These are phyloP conservation scores for Eleginops maclovinus DNA, from an alignment of 2,113 vertebrate genomes.

Conservation along the genomic window DNA sequence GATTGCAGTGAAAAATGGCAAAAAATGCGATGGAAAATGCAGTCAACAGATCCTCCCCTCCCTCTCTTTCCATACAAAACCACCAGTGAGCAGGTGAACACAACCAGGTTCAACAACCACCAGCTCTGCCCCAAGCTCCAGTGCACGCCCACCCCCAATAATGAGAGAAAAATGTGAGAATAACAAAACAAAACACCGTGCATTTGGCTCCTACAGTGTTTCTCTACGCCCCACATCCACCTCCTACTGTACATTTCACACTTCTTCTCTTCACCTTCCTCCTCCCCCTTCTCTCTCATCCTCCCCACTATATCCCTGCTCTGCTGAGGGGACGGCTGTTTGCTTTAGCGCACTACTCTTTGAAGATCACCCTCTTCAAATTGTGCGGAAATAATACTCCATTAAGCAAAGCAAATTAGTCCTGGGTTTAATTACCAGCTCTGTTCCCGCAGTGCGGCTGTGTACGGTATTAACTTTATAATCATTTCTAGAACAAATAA, in stretches of 20 bases:
- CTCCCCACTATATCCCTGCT: slow-evolving; percentile 43
- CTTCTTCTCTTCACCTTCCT: slow-evolving; percentile 16
- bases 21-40: no score
- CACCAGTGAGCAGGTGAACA: no score
- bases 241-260: not conserved
- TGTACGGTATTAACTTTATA: slow-evolving; percentile 79
- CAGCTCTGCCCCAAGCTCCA: no score
- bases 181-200: no score
- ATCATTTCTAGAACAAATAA: slow-evolving; percentile 80
- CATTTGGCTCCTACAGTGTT: no score
- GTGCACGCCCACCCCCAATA: no score
- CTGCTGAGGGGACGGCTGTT: slow-evolving; percentile 57
- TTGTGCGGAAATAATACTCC: slow-evolving; percentile 83
- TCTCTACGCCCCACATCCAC: not conserved
- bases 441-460: slow-evolving; percentile 71
- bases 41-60: no score
- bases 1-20: no score
- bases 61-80: no score
- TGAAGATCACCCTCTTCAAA: slow-evolving; percentile 84
- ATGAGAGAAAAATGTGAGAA: no score
- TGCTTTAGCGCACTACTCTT: slow-evolving; percentile 71
- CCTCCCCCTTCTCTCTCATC: slow-evolving; percentile 6
- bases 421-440: slow-evolving; percentile 81
- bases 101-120: no score
- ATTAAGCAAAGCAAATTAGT: slow-evolving; percentile 83